Evolutionary conservation across 2,797 vertebrate species (phyloP), one percentile per base, ranked within the genome.

Genomic region (Brachyalestes nurse): DNA sequence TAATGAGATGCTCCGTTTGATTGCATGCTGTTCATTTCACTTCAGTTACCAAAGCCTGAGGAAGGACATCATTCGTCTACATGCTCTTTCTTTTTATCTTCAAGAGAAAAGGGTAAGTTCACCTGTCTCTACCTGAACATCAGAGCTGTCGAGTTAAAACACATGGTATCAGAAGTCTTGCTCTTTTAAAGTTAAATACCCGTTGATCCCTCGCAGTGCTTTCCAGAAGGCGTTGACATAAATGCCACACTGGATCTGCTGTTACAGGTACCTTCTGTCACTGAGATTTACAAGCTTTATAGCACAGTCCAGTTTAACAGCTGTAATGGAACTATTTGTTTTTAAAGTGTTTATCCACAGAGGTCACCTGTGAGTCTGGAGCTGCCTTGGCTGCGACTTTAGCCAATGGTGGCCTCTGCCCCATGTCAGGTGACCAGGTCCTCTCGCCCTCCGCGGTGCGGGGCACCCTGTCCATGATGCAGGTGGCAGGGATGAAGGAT

Each of bases 381-480:
- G 92, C 92, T 0, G 89, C 82, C 7, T 79, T 93, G 85, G 93
- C 92, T 0, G 92, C 91, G 0, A 90, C 91, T 1, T 77, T 93
- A 61, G 93, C 93, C 84, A 93, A 93, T 3, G 92, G 93, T 0
- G 93, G 93, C 47, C 85, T 93, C 21, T 93, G 92, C 49, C 91
- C 93, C 0, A 82, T 94, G 87, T 92, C 93, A 75, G 88, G 90
- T 75, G 93, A 94, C 83, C 92, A 93, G 77, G 91, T 94, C 40
- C 72, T 94, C 82, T 89, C 91, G 0, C 87, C 91, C 0, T 67
- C 51, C 5, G 87, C 92, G 0, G 85, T 88, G 1, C 86, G 90
- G 60, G 90, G 86, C 55, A 84, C 82, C 79, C 84, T 94, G 75
- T 93, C 92, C 10, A 80, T 92, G 84, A 94, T 94, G 92, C 93